A percentile compares a stretch with the other conserved stretches of the same genome.
Conservation (phyloP, 2,797 vertebrate genomes). For the Myripristis murdjan region DNA sequence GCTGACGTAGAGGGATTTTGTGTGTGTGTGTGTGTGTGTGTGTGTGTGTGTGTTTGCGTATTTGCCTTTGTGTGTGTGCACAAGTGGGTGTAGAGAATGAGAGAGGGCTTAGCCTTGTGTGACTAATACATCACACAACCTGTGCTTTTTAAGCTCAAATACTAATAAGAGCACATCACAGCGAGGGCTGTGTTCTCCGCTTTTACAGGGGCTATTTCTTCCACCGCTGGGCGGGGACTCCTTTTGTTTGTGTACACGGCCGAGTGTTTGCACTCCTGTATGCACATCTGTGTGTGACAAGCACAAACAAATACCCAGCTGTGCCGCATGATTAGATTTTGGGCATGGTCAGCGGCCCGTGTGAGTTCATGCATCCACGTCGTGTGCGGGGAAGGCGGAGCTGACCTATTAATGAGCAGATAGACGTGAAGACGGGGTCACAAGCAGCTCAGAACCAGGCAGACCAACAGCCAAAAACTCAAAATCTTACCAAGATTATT, state of each 20-base stretch:
- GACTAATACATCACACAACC: conserved; percentile 68
- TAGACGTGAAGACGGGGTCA: conserved; percentile 21
- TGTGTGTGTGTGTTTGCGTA: conserved; percentile 8
- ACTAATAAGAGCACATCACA: conserved; percentile 58
- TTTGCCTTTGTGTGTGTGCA: conserved; percentile 13
- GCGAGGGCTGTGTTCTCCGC: conserved; percentile 27
- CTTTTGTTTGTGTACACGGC: conserved; percentile 66
- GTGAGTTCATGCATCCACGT: conserved; percentile 53
- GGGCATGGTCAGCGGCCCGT: conserved; percentile 69
- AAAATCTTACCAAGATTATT: no score
- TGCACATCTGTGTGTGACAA: conserved; percentile 81
- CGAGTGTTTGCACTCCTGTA: conserved; percentile 72
- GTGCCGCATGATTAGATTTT: conserved; percentile 80
- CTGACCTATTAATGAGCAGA: conserved; percentile 52
- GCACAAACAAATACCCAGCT: conserved; percentile 74
- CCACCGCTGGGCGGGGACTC: conserved; percentile 39
- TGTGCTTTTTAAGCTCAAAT: conserved; percentile 58
- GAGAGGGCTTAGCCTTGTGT: conserved; percentile 61
- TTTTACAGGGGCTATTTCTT: conserved; percentile 9
- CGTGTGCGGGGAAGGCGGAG: conserved; percentile 24
- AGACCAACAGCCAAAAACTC: not conserved
- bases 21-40: conserved; percentile 39
- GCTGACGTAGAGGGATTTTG: conserved; percentile 58
- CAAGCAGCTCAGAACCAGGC: conserved; percentile 1
- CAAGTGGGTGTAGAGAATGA: conserved; percentile 43